Conservation (phyloP, 2,888 invertebrate genomes). For the Mesorhabditis belari region DNA sequence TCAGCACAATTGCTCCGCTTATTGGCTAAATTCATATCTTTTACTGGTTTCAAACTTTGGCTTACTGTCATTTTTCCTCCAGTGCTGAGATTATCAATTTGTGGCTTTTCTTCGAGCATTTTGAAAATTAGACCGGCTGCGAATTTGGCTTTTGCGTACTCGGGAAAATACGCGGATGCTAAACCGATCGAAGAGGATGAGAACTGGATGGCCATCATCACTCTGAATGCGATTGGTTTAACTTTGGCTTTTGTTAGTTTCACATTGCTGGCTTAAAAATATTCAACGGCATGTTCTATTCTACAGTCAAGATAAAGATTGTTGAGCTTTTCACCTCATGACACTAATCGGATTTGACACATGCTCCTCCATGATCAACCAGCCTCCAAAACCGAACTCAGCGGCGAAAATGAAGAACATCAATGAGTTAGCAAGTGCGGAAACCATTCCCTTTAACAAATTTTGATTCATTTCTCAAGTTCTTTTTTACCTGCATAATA, state of each 20-base stretch:
- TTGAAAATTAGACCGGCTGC: constrained; percentile 55
- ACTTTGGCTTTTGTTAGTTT: no score
- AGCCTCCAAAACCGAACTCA: constrained; percentile 54
- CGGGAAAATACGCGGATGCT: constrained; percentile 55
- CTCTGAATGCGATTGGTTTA: constrained; percentile 43
- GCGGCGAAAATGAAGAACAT: constrained; percentile 55
- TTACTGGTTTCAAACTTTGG: no score
- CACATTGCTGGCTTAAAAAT: no score
- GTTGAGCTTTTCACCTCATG: background rate
- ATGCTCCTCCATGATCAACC: constrained; percentile 51
- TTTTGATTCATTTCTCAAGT: background rate
- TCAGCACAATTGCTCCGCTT: no score
- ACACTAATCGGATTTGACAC: background rate
- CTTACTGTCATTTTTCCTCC: no score
- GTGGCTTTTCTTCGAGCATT: constrained; percentile 51
- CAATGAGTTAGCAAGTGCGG: constrained; percentile 51
- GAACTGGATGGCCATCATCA: constrained; percentile 56
- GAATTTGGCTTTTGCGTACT: constrained; percentile 53
- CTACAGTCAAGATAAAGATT: background rate
- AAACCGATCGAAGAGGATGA: constrained; percentile 58
- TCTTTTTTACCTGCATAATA: constrained; percentile 12
- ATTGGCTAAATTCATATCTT: no score
- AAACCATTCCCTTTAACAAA: constrained; percentile 34
- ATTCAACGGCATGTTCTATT: no score
- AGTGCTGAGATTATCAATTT: no score